phyloP scores from a whole-genome alignment of 30 jellyfish, hydroid and myxozoan species.

The Sanderia malayensis region DNA sequence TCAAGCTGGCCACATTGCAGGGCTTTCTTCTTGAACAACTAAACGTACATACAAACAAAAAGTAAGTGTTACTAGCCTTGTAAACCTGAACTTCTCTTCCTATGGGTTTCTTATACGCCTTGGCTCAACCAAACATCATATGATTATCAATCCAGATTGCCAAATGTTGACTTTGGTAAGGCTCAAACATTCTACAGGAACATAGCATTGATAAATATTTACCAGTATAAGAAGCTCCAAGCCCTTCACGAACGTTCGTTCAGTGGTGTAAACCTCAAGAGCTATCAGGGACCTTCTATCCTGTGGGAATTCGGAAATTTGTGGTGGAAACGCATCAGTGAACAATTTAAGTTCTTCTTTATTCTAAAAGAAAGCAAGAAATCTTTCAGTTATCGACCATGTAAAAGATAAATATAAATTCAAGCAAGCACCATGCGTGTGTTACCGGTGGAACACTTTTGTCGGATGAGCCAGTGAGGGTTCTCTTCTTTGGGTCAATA shows the following conservation, averaged over 20 bases:
- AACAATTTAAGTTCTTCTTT: constrained; percentile 62
- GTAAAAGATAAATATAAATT: no score
- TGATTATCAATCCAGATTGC: no score
- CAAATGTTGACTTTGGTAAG: no score
- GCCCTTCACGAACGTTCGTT: constrained; percentile 81
- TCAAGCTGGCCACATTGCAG: constrained; percentile 56
- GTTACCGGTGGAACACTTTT: constrained; percentile 54
- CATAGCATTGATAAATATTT: no score
- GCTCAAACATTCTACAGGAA: no score
- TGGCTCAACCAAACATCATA: no score
- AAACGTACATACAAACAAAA: no score
- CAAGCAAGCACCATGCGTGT: no score
- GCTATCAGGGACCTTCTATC: constrained; percentile 94
- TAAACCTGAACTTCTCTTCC: no score
- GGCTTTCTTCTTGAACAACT: constrained; percentile 74
- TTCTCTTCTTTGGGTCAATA: constrained; percentile 43
- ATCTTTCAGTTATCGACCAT: no score
- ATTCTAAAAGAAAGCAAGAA: constrained; percentile 43
- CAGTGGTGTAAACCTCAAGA: constrained; percentile 84
- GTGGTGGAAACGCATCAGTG: constrained; percentile 88
- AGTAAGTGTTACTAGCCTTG: no score
- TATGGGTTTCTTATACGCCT: no score
- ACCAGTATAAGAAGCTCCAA: constrained; percentile 69
- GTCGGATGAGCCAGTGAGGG: constrained; percentile 20
- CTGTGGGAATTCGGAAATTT: constrained; percentile 74